These are phyloP conservation scores for Geopemphigus sp. DNA, from an alignment of 1,140 invertebrate species.

Conservation along the genomic window DNA sequence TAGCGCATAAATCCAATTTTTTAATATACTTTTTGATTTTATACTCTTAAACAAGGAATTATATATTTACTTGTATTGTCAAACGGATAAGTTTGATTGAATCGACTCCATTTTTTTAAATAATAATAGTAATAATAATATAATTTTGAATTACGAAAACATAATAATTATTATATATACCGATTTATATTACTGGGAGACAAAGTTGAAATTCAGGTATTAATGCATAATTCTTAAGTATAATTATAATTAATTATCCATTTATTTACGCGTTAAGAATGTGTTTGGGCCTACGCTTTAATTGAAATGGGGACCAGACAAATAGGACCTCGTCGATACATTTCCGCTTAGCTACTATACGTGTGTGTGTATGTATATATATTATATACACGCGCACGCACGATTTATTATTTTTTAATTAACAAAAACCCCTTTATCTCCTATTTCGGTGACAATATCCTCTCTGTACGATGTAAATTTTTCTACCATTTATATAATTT, in stretches of 20 bases:
- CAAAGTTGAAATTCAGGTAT: slow-evolving; percentile 25
- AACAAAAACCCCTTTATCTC: slow-evolving; percentile 42
- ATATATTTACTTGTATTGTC: neutral
- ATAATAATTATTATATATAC: neutral
- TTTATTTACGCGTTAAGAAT: slow-evolving; percentile 40
- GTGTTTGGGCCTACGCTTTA: slow-evolving; percentile 47
- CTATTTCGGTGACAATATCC: slow-evolving; percentile 49
- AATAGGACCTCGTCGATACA: slow-evolving; percentile 47
- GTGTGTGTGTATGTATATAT: neutral
- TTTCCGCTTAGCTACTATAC: slow-evolving; percentile 41
- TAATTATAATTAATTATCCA: slow-evolving; percentile 44
- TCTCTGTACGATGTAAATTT: slow-evolving; percentile 49
- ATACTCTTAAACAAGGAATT: slow-evolving; percentile 4
- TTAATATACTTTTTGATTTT: slow-evolving; percentile 17
- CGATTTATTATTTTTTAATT: slow-evolving; percentile 45
- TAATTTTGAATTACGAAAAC: neutral
- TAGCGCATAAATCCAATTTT: slow-evolving; percentile 31
- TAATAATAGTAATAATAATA: no score
- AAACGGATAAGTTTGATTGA: slow-evolving; percentile 25
- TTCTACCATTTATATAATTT: slow-evolving; percentile 50
- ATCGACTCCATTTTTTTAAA: slow-evolving; percentile 22
- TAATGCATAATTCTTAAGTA: slow-evolving; percentile 34
- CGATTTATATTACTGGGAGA: slow-evolving; percentile 33
- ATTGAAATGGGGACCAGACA: slow-evolving; percentile 43
- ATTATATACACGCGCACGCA: no score